These are phyloP conservation scores for Microcebus lehilahytsara DNA, from an alignment of 2,113 vertebrate genomes.

Conservation along the genomic window DNA sequence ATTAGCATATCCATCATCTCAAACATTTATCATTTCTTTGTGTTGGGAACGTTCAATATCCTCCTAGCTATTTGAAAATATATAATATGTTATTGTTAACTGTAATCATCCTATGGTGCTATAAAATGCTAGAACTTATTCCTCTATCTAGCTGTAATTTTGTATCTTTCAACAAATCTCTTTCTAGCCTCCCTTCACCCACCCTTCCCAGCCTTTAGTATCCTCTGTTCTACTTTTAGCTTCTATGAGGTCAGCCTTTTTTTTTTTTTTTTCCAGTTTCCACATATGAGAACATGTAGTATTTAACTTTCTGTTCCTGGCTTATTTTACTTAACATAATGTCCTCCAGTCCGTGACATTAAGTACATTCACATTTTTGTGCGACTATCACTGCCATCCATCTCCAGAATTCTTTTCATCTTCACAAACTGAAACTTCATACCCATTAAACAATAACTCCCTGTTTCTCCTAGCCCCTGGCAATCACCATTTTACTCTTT, in stretches of 20 bases:
- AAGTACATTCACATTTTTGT: not conserved
- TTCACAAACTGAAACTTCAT: not conserved
- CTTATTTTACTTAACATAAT: not conserved
- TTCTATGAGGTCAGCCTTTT: not conserved
- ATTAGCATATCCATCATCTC: not conserved
- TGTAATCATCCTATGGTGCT: not conserved
- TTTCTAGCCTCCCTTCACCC: not conserved
- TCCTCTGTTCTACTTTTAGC: not conserved
- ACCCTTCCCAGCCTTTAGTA: not conserved
- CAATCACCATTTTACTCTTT: not conserved
- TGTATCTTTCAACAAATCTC: not conserved
- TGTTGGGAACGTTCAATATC: not conserved
- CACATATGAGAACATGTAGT: not conserved
- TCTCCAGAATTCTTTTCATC: not conserved
- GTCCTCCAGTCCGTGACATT: not conserved
- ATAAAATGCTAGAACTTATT: not conserved
- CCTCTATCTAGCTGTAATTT: not conserved
- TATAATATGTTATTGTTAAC: not conserved
- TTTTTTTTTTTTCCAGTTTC: not conserved
- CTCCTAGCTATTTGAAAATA: not conserved
- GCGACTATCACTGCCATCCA: not conserved
- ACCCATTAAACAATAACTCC: not conserved
- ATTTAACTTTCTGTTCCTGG: not conserved
- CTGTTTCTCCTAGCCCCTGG: not conserved
- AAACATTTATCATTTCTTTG: not conserved